phyloP scores from a whole-genome alignment of 2,797 vertebrate species.

The Coregonus sp. region DNA sequence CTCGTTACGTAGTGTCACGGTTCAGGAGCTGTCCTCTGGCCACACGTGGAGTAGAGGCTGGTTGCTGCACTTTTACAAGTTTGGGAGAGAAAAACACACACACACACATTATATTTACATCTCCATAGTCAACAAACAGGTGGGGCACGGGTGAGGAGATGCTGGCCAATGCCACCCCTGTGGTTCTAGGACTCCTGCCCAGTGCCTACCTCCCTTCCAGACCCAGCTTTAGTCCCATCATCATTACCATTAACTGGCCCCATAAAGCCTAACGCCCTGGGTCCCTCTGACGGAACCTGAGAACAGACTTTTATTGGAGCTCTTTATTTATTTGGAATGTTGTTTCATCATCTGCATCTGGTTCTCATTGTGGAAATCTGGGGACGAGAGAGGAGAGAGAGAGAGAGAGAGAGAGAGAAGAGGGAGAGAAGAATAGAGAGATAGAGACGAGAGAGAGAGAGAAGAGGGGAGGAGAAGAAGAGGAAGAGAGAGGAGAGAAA shows the following conservation, averaged over 20 bases:
- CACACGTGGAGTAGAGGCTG: constrained; percentile 26
- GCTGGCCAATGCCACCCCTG: background rate
- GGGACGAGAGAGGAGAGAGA: constrained; percentile 34
- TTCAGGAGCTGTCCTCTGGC: constrained; percentile 3
- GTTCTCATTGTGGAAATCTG: constrained; percentile 65
- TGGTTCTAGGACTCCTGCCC: background rate
- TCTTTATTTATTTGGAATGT: constrained; percentile 55
- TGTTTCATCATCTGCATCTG: constrained; percentile 60
- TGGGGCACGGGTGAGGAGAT: constrained; percentile 6
- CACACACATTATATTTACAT: background rate
- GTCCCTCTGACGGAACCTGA: constrained; percentile 28
- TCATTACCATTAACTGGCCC: constrained; percentile 31
- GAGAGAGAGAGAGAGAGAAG: too few species aligned
- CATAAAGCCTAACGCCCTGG: constrained; percentile 22
- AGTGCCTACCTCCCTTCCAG: background rate
- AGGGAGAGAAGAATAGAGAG: too few species aligned
- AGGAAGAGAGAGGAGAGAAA: too few species aligned
- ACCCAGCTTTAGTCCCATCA: background rate
- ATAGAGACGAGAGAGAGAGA: too few species aligned
- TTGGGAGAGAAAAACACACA: background rate
- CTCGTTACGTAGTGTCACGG: background rate
- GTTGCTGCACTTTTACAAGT: constrained; percentile 27
- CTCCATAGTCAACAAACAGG: constrained; percentile 3
- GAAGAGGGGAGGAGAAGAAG: too few species aligned
- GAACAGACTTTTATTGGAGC: constrained; percentile 17